Conservation (phyloP, 2,797 vertebrate species). For the Parauchenoglanis ngamensis region DNA sequence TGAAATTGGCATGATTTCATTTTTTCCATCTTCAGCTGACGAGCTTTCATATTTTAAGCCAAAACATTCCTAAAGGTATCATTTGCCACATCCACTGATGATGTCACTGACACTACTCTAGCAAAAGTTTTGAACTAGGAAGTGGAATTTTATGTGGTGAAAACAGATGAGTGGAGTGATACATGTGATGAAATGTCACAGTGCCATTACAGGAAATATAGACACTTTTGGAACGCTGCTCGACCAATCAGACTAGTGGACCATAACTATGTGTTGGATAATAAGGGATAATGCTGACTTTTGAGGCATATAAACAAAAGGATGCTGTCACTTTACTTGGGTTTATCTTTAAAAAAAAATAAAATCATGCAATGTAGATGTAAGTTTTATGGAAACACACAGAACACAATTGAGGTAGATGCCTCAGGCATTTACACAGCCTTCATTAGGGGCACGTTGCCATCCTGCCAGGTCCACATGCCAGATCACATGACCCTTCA, state of each 20-base stretch:
- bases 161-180: neutral
- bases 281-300: neutral
- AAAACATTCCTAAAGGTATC: too few relatives aligned
- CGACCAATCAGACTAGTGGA: neutral
- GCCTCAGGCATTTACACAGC: neutral
- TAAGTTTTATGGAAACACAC: neutral
- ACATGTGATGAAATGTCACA: neutral
- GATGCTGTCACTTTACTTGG: neutral
- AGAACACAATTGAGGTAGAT: neutral
- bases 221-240: neutral
- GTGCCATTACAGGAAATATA: neutral
- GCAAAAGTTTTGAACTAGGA: neutral
- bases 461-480: neutral
- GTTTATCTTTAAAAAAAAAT: neutral
- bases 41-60: too few relatives aligned
- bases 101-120: neutral
- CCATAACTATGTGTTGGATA: neutral
- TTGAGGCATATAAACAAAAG: neutral
- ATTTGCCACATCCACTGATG: neutral
- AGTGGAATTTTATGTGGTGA: too few relatives aligned
- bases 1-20: too few relatives aligned
- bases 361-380: neutral
- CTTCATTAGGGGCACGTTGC: neutral
- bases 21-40: too few relatives aligned
- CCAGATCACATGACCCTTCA: neutral